phyloP scores from a whole-genome alignment of 92 coral and sea anemone species.

The Parazoanthus atlanticus region DNA sequence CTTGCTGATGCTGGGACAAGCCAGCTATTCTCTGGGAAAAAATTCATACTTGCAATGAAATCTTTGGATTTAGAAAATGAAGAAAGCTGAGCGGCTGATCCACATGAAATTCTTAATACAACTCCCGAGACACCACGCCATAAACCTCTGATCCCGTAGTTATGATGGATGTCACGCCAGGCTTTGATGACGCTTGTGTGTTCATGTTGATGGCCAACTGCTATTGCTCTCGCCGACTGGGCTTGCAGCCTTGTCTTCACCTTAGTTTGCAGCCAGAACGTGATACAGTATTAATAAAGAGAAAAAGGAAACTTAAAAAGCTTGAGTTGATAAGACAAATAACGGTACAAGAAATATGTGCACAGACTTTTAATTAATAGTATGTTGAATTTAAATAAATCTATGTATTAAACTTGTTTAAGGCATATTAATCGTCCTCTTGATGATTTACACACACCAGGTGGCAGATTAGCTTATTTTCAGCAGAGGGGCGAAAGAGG shows the following conservation, averaged over 20 bases:
- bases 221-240: constrained; percentile 81
- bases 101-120: constrained; percentile 80
- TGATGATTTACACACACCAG: no score
- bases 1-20: constrained; percentile 84
- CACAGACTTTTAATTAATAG: no score
- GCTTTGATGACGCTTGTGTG: constrained; percentile 76
- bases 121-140: constrained; percentile 95
- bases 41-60: constrained; percentile 55
- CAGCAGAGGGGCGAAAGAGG: no score
- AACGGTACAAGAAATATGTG: no score
- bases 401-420: no score
- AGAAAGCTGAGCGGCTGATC: constrained; percentile 93
- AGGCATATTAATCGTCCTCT: no score
- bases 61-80: constrained; percentile 87
- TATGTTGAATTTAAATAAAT: no score
- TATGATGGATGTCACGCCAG: constrained; percentile 57
- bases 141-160: constrained; percentile 83
- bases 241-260: constrained; percentile 93
- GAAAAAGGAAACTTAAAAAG: background rate
- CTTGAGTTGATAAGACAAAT: no score
- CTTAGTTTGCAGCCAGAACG: constrained; percentile 47
- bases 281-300: background rate
- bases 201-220: constrained; percentile 93
- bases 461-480: no score
- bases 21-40: constrained; percentile 81